Conservation (phyloP, 2,113 vertebrate species). For the Pseudonaja textilis region DNA sequence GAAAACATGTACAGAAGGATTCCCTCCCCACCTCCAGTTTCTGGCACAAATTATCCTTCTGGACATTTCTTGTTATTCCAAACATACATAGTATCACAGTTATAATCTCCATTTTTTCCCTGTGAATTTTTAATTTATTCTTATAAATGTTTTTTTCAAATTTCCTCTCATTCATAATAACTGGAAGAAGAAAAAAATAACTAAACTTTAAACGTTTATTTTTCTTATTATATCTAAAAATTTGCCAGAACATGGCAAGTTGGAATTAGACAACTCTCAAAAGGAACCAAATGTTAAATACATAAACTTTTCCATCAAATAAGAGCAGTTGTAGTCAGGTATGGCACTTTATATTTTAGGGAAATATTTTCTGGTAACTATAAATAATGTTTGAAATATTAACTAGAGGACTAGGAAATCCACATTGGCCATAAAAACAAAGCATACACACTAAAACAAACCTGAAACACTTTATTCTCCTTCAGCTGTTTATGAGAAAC, state of each 20-base stretch:
- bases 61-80: neutral
- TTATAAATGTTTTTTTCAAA: neutral
- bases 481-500: slow-evolving; percentile 50
- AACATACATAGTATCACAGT: neutral
- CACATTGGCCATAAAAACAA: slow-evolving; percentile 61
- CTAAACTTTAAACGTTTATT: neutral
- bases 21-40: neutral
- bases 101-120: neutral
- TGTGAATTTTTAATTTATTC: neutral
- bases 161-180: neutral
- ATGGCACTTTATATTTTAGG: slow-evolving; percentile 15
- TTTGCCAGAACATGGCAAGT: neutral
- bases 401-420: slow-evolving; percentile 49
- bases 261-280: neutral
- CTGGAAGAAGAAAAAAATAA: neutral
- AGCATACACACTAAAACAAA: neutral
- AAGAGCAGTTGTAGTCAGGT: slow-evolving; percentile 31
- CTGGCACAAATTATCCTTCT: neutral
- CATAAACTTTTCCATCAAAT: slow-evolving; percentile 23
- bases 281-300: slow-evolving; percentile 6
- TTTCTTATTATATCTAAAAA: neutral
- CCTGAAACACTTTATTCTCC: slow-evolving; percentile 33
- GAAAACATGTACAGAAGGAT: neutral
- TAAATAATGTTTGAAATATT: slow-evolving; percentile 20
- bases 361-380: slow-evolving; percentile 26